A percentile compares a stretch with the other conserved stretches of the same genome.
Conservation (phyloP, 2,113 vertebrate genomes). For the Uropsilus gracilis region DNA sequence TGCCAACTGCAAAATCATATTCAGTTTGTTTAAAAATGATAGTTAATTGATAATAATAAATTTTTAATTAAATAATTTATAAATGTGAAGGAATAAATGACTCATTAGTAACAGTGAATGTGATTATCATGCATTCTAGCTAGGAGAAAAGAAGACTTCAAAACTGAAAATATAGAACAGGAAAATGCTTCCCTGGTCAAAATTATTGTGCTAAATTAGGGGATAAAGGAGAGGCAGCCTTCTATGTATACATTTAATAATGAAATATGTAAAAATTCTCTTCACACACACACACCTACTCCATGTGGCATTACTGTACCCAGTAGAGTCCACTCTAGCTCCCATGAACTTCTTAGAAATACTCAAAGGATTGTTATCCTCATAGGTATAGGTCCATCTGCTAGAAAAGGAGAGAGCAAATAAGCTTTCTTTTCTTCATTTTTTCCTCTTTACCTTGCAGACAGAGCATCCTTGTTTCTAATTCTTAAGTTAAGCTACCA, state of each 20-base stretch:
- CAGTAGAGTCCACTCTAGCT: neutral
- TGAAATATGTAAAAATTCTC: neutral
- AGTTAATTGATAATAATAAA: too few species aligned
- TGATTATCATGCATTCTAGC: neutral
- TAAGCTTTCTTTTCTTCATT: neutral
- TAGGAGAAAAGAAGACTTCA: neutral
- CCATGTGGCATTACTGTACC: fast-evolving
- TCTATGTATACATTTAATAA: neutral
- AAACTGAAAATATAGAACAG: neutral
- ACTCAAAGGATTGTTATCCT: neutral
- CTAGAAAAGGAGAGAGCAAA: neutral
- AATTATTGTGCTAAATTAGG: neutral
- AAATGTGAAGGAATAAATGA: neutral
- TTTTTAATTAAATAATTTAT: too few species aligned
- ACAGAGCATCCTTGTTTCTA: neutral
- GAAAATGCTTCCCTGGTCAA: neutral
- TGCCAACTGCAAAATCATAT: neutral
- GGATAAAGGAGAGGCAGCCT: neutral
- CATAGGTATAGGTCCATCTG: neutral
- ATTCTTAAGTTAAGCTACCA: neutral
- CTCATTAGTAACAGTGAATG: neutral
- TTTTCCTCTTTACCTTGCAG: neutral
- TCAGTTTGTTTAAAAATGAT: neutral
- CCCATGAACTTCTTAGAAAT: neutral
- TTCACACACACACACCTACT: neutral